phyloP scores from a whole-genome alignment of 2,113 vertebrate genomes.

The Pedionomus torquatus region DNA sequence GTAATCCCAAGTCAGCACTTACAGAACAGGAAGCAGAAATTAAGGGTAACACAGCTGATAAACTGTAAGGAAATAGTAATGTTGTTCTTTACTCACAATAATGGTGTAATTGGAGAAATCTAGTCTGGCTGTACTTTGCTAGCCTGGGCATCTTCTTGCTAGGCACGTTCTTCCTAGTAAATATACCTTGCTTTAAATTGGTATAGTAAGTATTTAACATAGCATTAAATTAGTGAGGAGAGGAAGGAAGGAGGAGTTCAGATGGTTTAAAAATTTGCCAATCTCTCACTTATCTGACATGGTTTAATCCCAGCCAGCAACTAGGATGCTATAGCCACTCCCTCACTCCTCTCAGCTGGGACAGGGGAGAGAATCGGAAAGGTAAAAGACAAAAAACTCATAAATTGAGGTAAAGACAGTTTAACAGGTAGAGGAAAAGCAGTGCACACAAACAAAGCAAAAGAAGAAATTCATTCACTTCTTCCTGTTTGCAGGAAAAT shows the following conservation, averaged over 20 bases:
- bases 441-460: background rate
- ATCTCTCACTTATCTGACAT: background rate
- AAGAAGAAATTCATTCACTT: background rate
- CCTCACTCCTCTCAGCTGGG: background rate
- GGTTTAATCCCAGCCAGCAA: background rate
- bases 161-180: background rate
- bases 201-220: background rate
- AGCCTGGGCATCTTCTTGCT: background rate
- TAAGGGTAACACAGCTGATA: background rate
- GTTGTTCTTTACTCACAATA: background rate
- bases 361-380: background rate
- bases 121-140: background rate
- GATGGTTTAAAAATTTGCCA: background rate
- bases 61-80: background rate
- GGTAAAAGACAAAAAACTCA: background rate
- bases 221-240: accelerated
- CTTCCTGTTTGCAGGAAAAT: background rate
- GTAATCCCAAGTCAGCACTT: background rate
- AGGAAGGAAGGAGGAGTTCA: background rate
- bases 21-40: background rate
- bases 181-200: background rate
- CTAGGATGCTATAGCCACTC: background rate
- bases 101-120: background rate
- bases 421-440: background rate
- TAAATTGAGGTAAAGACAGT: background rate